Evolutionary conservation across 1,140 invertebrate species (phyloP).

Genomic region (Uloborus diversus): DNA sequence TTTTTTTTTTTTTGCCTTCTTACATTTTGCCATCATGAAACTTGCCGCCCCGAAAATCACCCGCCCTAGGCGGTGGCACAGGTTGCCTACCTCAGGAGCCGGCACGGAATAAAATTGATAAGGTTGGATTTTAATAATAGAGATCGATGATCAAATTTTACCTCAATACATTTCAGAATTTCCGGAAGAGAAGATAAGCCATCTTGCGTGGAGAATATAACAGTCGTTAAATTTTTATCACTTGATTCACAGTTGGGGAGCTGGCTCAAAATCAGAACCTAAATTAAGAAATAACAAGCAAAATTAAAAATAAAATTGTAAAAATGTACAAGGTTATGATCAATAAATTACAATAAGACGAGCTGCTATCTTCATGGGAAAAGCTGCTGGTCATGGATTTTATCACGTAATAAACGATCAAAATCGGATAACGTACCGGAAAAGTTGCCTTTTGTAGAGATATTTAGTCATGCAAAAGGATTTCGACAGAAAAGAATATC

Average conservation of each 20-base stretch:
- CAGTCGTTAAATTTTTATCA: constrained; percentile 72
- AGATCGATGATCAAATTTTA: constrained; percentile 62
- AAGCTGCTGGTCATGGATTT: too few species aligned
- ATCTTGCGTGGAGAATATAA: constrained; percentile 86
- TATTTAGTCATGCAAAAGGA: too few species aligned
- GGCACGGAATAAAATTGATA: too few species aligned
- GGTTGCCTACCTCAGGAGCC: too few species aligned
- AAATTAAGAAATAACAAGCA: background rate
- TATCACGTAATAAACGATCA: too few species aligned
- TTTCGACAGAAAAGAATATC: too few species aligned
- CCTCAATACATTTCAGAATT: constrained; percentile 89
- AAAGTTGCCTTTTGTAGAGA: too few species aligned
- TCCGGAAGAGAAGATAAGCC: constrained; percentile 84
- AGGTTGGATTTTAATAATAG: too few species aligned
- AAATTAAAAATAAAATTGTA: background rate
- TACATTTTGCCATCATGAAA: too few species aligned
- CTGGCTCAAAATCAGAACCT: constrained; percentile 75
- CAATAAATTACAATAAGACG: background rate
- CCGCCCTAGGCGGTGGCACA: too few species aligned
- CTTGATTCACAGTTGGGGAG: constrained; percentile 61
- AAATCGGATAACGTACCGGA: background rate
- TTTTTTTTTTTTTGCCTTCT: too few species aligned
- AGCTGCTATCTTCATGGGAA: background rate
- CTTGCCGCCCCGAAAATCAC: too few species aligned
- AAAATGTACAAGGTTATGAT: background rate